phyloP scores from a whole-genome alignment of 2,113 vertebrate species.

The Microcebus lehilahytsara region DNA sequence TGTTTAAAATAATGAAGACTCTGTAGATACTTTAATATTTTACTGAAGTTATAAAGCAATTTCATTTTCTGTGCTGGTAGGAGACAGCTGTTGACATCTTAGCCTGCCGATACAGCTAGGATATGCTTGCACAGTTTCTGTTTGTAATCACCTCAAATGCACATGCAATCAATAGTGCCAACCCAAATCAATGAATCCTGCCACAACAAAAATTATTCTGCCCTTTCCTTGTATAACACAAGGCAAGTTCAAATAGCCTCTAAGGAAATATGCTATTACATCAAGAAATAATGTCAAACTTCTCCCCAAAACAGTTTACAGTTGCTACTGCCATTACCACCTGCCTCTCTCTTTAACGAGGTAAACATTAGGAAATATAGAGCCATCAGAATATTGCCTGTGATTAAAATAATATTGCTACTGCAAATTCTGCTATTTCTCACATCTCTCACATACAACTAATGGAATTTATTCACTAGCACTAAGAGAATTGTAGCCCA shows the following conservation, averaged over 20 bases:
- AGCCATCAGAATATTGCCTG: neutral
- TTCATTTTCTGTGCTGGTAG: neutral
- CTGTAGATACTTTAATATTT: neutral
- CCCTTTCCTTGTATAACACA: constrained; percentile 49
- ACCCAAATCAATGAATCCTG: constrained; percentile 44
- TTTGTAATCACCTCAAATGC: constrained; percentile 42
- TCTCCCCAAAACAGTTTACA: constrained; percentile 9
- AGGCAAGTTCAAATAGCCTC: constrained; percentile 31
- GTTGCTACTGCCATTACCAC: neutral
- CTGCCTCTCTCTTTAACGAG: neutral
- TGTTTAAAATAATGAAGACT: neutral
- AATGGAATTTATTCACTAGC: neutral
- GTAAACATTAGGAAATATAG: neutral
- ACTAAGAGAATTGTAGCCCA: neutral
- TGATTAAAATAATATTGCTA: neutral
- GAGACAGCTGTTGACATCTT: neutral
- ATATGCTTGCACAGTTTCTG: neutral
- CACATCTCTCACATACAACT: neutral
- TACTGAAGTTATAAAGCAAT: neutral
- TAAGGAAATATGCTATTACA: constrained; percentile 46
- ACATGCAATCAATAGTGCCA: constrained; percentile 22
- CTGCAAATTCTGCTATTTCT: neutral
- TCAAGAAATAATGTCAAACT: constrained; percentile 47
- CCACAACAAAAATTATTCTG: constrained; percentile 46
- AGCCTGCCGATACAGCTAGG: constrained; percentile 13